Base-by-base conservation (phyloP, 1,140 invertebrate genomes). In the Globodera ellingtonae region DNA sequence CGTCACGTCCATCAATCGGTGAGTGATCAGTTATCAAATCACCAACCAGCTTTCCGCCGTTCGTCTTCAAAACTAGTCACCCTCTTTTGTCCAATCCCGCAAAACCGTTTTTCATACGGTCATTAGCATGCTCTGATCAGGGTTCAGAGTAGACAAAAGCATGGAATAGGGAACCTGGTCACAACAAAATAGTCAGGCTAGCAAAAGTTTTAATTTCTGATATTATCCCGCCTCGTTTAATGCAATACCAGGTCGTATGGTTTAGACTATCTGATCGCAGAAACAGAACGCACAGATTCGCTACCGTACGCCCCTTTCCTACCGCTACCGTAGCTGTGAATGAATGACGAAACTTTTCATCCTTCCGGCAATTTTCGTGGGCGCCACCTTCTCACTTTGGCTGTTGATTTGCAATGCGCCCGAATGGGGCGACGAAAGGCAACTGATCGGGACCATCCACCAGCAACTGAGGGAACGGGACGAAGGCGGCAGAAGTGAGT, bases 301-400 rank as follows among this genome's bases (percentile, higher is more conserved):
- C 5, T 62, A 62, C 15, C 15, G 56, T 62, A 62, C 18, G 15
- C 15, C 56, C 18, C 15, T 35, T 15, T 62, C 56, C 56, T 18
- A 18, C 18, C 56, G 18, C 56, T 62, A 62, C 56, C 10, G 56
- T 74, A 46, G 47, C 46, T 1, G 69, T 78, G 24, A 47, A 69
- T 62, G 82, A 72, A 89, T 89, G 87, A 87, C 87, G 59, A 78
- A 87, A 73, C 81, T 89, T 35, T 83, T 89, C 24, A 86, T 89
- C 71, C 83, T 89, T 35, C 87, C 88, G 35, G 84, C 79, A 62
- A 89, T 89, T 46, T 89, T 89, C 80, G 82, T 73, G 59, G 62
- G 79, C 24, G 81, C 87, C 10, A 89, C 88, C 4, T 67, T 89
- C 18, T 82, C 81, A 9, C 56, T 89, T 59, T 89, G 86, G 86